Conservation (phyloP, 2,797 vertebrate genomes). For the Enteromius viviparus region DNA sequence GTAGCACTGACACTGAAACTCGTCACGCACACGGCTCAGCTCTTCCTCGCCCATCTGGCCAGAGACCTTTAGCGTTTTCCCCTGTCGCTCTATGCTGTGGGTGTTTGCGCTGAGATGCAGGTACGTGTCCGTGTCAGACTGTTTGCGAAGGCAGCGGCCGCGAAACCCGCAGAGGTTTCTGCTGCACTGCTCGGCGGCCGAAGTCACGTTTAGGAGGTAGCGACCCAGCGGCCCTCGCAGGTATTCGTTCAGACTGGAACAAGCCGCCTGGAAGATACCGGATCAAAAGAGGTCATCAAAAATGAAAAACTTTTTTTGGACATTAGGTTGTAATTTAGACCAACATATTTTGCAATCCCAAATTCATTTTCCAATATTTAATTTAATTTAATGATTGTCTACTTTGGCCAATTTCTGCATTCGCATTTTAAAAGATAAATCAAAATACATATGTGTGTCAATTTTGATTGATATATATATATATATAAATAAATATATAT, state of each 20-base stretch:
- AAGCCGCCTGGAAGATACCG: constrained; percentile 67
- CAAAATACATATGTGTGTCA: no score
- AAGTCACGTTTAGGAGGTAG: constrained; percentile 83
- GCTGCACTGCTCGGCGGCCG: constrained; percentile 80
- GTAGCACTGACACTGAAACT: constrained; percentile 85
- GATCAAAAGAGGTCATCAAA: not conserved
- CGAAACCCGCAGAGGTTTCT: constrained; percentile 69
- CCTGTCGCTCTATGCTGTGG: constrained; percentile 71
- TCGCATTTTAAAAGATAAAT: not conserved
- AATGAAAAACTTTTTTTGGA: not conserved
- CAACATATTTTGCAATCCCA: not conserved
- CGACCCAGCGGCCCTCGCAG: constrained; percentile 74
- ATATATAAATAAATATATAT: no score
- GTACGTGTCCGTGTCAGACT: constrained; percentile 70
- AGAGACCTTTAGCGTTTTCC: constrained; percentile 65
- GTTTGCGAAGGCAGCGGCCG: constrained; percentile 79
- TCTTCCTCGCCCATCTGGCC: constrained; percentile 69
- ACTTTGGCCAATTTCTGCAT: not conserved
- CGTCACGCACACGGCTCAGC: constrained; percentile 60
- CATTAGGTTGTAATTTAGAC: not conserved
- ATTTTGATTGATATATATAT: no score
- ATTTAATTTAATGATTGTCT: not conserved
- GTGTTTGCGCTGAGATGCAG: constrained; percentile 78
- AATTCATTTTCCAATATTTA: not conserved
- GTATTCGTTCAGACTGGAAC: constrained; percentile 74